Conservation (phyloP, 2,113 vertebrate genomes). For the Odocoileus hemionus region DNA sequence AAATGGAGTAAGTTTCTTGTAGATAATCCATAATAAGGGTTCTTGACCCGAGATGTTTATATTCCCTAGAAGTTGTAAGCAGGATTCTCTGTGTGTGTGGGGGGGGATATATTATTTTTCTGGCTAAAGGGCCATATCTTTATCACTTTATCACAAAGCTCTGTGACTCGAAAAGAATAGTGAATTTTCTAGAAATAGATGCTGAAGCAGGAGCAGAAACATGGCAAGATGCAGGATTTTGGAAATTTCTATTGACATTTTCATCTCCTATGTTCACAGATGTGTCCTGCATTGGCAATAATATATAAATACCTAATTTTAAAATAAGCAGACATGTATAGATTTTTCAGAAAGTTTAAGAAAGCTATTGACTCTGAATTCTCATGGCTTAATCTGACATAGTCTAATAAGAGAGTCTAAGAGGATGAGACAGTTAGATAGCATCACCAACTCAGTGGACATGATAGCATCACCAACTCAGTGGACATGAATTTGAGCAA, state of each 20-base stretch:
- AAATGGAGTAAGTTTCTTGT: not conserved
- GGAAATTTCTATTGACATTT: not conserved
- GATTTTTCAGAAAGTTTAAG: not conserved
- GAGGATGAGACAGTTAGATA: not conserved
- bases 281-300: not conserved
- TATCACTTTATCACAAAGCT: not conserved
- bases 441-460: not conserved
- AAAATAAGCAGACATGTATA: not conserved
- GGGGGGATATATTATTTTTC: not conserved
- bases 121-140: not conserved
- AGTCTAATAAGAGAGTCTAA: not conserved
- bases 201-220: not conserved
- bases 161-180: not conserved
- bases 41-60: not conserved
- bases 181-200: not conserved
- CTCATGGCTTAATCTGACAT: not conserved
- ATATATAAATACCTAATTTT: not conserved
- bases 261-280: not conserved
- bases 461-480: not conserved
- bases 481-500: not conserved
- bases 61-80: not conserved
- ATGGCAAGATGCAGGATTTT: not conserved
- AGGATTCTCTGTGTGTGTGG: not conserved
- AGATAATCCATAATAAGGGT: accelerated
- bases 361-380: not conserved